These are phyloP conservation scores for Berghia stephanieae DNA, from an alignment of 1,140 invertebrate genomes.

Conservation along the genomic window DNA sequence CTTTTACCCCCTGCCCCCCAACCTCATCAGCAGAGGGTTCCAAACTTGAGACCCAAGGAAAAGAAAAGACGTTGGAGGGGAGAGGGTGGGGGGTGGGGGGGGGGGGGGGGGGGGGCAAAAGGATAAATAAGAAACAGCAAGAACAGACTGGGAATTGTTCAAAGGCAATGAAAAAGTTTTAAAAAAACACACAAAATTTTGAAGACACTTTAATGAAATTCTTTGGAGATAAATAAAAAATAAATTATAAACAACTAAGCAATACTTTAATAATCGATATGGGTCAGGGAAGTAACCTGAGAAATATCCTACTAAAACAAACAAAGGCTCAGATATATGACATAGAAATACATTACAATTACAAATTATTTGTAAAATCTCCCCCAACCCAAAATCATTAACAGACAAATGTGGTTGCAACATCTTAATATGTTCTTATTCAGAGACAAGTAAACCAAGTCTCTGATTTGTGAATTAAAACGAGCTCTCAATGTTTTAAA, in stretches of 20 bases:
- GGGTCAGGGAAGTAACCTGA: constrained; percentile 59
- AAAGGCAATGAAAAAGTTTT: neutral
- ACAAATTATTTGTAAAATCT: constrained; percentile 16
- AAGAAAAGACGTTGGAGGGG: neutral
- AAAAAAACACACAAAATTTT: neutral
- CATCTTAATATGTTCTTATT: no score
- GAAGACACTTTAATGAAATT: neutral
- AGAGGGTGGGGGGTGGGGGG: neutral
- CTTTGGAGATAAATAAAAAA: neutral
- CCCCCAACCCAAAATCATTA: neutral
- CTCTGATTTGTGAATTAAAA: no score
- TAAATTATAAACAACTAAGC: neutral
- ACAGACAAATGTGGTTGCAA: no score
- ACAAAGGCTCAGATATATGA: constrained; percentile 41
- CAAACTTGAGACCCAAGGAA: neutral
- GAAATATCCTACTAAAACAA: constrained; percentile 55
- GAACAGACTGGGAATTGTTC: neutral
- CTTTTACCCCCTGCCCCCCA: neutral
- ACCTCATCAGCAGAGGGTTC: neutral
- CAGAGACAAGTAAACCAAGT: no score
- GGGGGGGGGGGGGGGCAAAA: neutral
- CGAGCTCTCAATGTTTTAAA: no score
- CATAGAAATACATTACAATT: constrained; percentile 22
- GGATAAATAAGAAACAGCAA: neutral
- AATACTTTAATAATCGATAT: constrained; percentile 49